These are phyloP conservation scores for Callosobruchus maculatus DNA, from an alignment of 2,888 invertebrate genomes.

Conservation along the genomic window DNA sequence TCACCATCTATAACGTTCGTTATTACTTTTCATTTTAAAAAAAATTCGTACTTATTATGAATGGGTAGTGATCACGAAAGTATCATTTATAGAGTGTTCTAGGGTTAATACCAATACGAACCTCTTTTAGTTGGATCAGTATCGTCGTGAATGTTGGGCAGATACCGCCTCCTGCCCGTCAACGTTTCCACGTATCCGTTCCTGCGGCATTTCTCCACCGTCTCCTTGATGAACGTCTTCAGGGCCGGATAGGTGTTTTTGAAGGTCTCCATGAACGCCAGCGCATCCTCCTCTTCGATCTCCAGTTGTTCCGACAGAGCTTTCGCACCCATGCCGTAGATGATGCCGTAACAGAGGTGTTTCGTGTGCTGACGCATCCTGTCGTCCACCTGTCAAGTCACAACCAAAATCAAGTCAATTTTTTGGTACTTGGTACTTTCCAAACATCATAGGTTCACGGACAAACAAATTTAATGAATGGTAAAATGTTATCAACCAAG, in stretches of 20 bases:
- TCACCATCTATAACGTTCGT: too few relatives aligned
- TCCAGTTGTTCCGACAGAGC: slow-evolving; percentile 76
- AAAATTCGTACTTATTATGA: too few relatives aligned
- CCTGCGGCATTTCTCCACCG: slow-evolving; percentile 58
- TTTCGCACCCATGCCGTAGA: slow-evolving; percentile 93
- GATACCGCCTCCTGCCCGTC: slow-evolving; percentile 70
- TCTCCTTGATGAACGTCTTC: slow-evolving; percentile 57
- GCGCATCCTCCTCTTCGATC: slow-evolving; percentile 75
- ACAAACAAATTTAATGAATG: too few relatives aligned
- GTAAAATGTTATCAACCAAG: too few relatives aligned
- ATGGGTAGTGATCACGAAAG: too few relatives aligned
- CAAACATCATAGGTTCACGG: too few relatives aligned
- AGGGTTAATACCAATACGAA: too few relatives aligned
- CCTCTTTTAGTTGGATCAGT: slow-evolving; percentile 57
- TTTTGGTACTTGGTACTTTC: background rate
- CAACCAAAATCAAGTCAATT: background rate
- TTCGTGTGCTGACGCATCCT: slow-evolving; percentile 82
- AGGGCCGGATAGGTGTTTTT: slow-evolving; percentile 74
- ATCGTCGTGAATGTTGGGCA: slow-evolving; percentile 73
- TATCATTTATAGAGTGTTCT: too few relatives aligned
- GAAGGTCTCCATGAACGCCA: slow-evolving; percentile 75
- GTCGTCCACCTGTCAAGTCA: slow-evolving; percentile 64
- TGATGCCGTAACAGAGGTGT: slow-evolving; percentile 92
- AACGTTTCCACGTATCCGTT: slow-evolving; percentile 83
- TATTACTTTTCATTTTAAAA: too few relatives aligned